A percentile compares a stretch with the other conserved stretches of the same genome.
These are phyloP conservation scores for Calcarius lapponicus DNA, from an alignment of 2,797 vertebrate species.

Conservation along the genomic window DNA sequence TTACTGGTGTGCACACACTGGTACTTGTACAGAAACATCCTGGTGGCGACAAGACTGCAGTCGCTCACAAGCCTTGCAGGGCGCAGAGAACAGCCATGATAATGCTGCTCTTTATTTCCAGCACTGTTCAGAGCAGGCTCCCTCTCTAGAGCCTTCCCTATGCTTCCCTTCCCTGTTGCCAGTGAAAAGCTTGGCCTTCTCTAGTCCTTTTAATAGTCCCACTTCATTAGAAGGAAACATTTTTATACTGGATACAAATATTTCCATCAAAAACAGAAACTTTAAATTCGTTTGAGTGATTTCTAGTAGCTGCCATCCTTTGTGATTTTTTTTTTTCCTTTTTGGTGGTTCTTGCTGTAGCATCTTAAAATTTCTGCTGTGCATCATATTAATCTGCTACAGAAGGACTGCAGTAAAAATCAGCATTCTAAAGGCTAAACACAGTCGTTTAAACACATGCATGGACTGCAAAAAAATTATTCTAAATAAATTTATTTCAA, in stretches of 20 bases:
- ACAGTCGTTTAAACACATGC: not conserved
- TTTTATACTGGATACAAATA: not conserved
- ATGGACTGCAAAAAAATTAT: not conserved
- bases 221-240: not conserved
- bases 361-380: not conserved
- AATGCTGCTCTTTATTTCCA: conserved; percentile 58
- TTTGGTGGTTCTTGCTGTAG: not conserved
- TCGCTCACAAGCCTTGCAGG: conserved; percentile 53
- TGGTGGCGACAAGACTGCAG: conserved; percentile 72
- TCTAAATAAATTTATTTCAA: not conserved
- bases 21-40: conserved; percentile 71
- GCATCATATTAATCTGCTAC: not conserved
- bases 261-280: not conserved
- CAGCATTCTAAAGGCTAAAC: not conserved
- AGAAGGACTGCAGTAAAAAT: not conserved
- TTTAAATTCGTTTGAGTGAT: not conserved
- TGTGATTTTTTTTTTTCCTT: not conserved
- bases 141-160: conserved; percentile 46
- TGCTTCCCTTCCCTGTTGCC: conserved; percentile 30
- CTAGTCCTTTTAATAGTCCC: not conserved
- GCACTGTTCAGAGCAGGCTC: conserved; percentile 39
- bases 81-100: conserved; percentile 59
- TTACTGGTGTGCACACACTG: conserved; percentile 56
- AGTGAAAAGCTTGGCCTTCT: conserved; percentile 36
- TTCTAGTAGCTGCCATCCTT: not conserved